Evolutionary conservation across 2,888 invertebrate species (phyloP).

Genomic region (Eupelmus urozonus): DNA sequence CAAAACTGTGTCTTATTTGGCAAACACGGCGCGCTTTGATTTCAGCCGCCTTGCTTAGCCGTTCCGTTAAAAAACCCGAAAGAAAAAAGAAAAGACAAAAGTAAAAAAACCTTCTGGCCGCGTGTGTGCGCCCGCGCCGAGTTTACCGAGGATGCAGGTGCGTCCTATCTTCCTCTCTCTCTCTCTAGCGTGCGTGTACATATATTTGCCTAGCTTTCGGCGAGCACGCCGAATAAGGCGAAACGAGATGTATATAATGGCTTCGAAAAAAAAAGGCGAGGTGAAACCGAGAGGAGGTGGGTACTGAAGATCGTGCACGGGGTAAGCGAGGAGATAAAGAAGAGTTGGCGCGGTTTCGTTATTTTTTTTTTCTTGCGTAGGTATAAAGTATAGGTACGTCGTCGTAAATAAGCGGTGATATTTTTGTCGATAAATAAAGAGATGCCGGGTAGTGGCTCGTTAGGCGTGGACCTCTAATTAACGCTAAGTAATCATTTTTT

Average conservation of each 20-base stretch:
- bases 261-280: neutral
- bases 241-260: conserved; percentile 17
- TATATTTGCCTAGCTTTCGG: conserved; percentile 61
- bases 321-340: conserved; percentile 7
- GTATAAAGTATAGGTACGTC: neutral
- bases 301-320: neutral
- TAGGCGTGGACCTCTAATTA: conserved; percentile 66
- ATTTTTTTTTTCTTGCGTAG: neutral
- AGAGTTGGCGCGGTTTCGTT: too few relatives aligned
- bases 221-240: conserved; percentile 41
- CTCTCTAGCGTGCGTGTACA: conserved; percentile 51
- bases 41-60: conserved; percentile 31
- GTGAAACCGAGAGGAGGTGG: neutral
- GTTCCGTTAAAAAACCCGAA: conserved; percentile 8
- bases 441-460: conserved; percentile 54
- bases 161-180: conserved; percentile 57
- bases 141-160: conserved; percentile 49
- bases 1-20: conserved; percentile 57
- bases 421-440: conserved; percentile 12
- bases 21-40: conserved; percentile 50
- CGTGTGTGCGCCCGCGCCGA: neutral
- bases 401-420: neutral
- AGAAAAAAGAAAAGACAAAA: conserved; percentile 12
- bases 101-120: conserved; percentile 1
- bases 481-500: conserved; percentile 72